A percentile compares a stretch with the other conserved stretches of the same genome.
Evolutionary conservation across 2,797 vertebrate species (phyloP).

Genomic region (Tadarida brasiliensis): DNA sequence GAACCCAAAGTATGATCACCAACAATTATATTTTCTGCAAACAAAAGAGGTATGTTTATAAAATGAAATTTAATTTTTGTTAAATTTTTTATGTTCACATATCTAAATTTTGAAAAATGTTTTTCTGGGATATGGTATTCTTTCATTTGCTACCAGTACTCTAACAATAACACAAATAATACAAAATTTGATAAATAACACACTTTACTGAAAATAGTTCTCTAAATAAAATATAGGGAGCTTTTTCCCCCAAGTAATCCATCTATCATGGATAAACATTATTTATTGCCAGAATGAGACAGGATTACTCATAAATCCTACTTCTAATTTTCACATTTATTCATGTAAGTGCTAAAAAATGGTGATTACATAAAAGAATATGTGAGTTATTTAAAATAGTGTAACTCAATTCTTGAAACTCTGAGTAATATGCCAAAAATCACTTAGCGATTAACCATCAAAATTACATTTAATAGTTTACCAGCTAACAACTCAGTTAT

Average conservation of each 20-base stretch:
- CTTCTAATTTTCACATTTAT: constrained; percentile 25
- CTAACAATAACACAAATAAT: not conserved
- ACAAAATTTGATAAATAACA: constrained; percentile 11
- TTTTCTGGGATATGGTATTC: not conserved
- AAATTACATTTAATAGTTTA: constrained; percentile 52
- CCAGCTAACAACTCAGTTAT: constrained; percentile 8
- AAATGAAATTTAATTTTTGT: constrained; percentile 3
- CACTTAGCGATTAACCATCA: constrained; percentile 25
- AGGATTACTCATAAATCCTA: constrained; percentile 9
- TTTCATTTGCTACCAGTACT: constrained; percentile 15
- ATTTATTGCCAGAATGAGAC: constrained; percentile 39
- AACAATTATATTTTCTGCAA: not conserved
- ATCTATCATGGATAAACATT: not conserved
- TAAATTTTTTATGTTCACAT: not conserved
- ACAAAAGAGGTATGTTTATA: not conserved
- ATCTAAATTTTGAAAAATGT: not conserved
- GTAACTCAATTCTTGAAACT: constrained; percentile 12
- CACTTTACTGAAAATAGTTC: not conserved
- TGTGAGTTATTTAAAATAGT: not conserved
- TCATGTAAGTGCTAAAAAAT: not conserved
- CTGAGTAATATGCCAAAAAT: constrained; percentile 19
- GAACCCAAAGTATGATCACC: not conserved
- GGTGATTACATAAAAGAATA: not conserved
- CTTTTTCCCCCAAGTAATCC: not conserved
- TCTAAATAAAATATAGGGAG: not conserved